These are phyloP conservation scores for Rhingia campestris DNA, from an alignment of 2,888 invertebrate species.

Conservation along the genomic window DNA sequence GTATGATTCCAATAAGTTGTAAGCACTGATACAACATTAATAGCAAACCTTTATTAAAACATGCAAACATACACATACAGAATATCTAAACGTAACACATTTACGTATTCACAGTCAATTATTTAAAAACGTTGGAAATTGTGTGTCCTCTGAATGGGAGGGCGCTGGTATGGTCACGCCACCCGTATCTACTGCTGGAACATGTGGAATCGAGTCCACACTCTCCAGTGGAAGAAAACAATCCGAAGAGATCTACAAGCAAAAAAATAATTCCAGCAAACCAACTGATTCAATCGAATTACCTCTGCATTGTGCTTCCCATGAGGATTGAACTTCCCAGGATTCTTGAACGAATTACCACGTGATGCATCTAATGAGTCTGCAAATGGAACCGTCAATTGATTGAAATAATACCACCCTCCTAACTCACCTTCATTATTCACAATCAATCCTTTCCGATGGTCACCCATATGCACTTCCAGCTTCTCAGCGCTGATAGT, in stretches of 20 bases:
- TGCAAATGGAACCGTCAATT: constrained; percentile 16
- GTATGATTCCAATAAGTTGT: no score
- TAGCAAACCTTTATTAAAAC: no score
- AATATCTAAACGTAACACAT: background rate
- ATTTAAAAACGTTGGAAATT: constrained; percentile 80
- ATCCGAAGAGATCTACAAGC: constrained; percentile 79
- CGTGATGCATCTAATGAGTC: constrained; percentile 78
- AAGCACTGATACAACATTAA: no score
- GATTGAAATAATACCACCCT: no score
- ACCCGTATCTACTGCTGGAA: constrained; percentile 80
- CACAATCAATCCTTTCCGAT: constrained; percentile 79
- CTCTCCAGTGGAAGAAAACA: constrained; percentile 81
- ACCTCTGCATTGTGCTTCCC: constrained; percentile 60
- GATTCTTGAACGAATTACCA: constrained; percentile 75
- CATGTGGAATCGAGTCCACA: constrained; percentile 80
- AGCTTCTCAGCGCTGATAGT: constrained; percentile 78
- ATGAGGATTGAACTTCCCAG: constrained; percentile 75
- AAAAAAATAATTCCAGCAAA: background rate
- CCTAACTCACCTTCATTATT: constrained; percentile 77
- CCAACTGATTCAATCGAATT: constrained; percentile 3
- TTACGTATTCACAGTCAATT: constrained; percentile 60
- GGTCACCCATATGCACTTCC: constrained; percentile 79
- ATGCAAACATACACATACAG: background rate
- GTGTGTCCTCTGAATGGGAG: constrained; percentile 79
- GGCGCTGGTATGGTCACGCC: constrained; percentile 82